These are phyloP conservation scores for Pollenia griseotomentosa DNA, from an alignment of 2,888 invertebrate genomes.

Conservation along the genomic window DNA sequence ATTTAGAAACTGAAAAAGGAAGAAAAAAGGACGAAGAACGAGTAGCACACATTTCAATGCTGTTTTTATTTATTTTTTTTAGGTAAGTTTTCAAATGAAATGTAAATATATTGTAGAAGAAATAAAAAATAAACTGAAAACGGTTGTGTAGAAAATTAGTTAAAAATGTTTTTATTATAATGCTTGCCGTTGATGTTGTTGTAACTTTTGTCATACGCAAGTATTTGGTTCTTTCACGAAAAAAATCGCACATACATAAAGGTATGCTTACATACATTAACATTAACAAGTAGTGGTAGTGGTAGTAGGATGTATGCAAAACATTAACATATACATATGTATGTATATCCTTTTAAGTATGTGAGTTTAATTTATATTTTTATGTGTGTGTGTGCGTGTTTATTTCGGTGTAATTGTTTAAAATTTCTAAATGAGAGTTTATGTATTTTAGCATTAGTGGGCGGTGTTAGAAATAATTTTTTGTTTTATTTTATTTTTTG, in stretches of 20 bases:
- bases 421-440: conserved; percentile 62
- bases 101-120: conserved; percentile 22
- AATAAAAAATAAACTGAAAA: conserved; percentile 54
- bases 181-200: conserved; percentile 47
- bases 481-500: neutral
- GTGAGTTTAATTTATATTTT: neutral
- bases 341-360: neutral
- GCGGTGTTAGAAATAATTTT: conserved; percentile 83
- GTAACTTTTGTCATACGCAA: conserved; percentile 69
- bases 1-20: conserved; percentile 47
- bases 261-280: conserved; percentile 31
- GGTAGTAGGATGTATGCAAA: conserved; percentile 40
- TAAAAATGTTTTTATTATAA: conserved; percentile 79
- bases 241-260: conserved; percentile 43
- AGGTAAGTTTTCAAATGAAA: conserved; percentile 59
- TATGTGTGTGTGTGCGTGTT: conserved; percentile 7
- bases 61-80: conserved; percentile 52
- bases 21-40: conserved; percentile 56
- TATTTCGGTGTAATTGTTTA: conserved; percentile 54
- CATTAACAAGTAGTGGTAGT: conserved; percentile 38
- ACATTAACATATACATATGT: conserved; percentile 34
- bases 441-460: conserved; percentile 80
- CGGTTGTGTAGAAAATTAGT: conserved; percentile 83
- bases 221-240: conserved; percentile 40
- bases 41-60: conserved; percentile 60